phyloP scores from a whole-genome alignment of 1,140 invertebrate species.

The Papilio machaon region DNA sequence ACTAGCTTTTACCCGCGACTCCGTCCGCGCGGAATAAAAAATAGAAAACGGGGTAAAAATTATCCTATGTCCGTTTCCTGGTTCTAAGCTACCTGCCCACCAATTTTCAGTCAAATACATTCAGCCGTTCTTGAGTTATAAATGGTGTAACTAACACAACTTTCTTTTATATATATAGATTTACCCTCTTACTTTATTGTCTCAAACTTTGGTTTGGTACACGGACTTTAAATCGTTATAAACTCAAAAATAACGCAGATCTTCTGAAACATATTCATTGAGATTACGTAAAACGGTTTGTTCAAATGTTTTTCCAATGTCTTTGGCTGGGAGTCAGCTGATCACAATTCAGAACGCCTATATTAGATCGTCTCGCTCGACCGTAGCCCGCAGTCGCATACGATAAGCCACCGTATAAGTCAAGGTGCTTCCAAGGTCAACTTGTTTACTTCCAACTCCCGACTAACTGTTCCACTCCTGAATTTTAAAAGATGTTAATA shows the following conservation, averaged over 20 bases:
- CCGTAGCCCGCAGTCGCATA: constrained; percentile 44
- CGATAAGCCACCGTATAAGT: constrained; percentile 42
- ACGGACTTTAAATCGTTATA: neutral
- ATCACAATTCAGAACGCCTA: constrained; percentile 31
- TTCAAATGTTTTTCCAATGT: constrained; percentile 30
- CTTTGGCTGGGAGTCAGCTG: constrained; percentile 26
- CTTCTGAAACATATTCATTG: neutral
- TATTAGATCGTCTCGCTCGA: constrained; percentile 23
- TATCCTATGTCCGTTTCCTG: too few relatives aligned
- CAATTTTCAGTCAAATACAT: too few relatives aligned
- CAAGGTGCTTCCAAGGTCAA: constrained; percentile 52
- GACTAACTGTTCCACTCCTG: constrained; percentile 47
- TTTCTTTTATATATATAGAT: too few relatives aligned
- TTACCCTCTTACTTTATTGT: neutral
- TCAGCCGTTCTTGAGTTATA: too few relatives aligned
- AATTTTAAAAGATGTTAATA: constrained; percentile 57
- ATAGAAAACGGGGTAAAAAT: too few relatives aligned
- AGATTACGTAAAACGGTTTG: constrained; percentile 19
- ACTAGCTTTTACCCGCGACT: too few relatives aligned
- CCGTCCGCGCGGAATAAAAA: too few relatives aligned
- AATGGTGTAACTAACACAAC: too few relatives aligned
- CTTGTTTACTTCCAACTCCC: constrained; percentile 49
- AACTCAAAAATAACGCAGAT: neutral
- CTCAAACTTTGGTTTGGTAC: neutral
- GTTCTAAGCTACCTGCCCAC: too few relatives aligned